Conservation (phyloP, 1,140 invertebrate species). For the Drosophila arawakana region DNA sequence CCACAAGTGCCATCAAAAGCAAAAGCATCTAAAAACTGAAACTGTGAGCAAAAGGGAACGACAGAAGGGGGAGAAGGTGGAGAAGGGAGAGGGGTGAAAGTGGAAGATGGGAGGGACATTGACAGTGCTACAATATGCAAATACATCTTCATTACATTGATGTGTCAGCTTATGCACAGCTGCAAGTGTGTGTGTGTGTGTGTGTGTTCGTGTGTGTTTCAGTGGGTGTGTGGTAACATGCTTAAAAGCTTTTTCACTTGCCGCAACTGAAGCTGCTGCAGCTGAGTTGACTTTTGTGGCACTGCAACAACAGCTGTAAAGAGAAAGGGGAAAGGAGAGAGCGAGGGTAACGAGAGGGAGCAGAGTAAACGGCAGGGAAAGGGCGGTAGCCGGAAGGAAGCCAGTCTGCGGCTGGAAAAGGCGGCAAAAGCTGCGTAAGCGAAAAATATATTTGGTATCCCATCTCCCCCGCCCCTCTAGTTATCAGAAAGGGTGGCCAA, state of each 20-base stretch:
- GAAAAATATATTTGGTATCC: slow-evolving; percentile 39
- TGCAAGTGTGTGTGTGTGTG: slow-evolving; percentile 22
- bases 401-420: slow-evolving; percentile 59
- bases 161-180: slow-evolving; percentile 80
- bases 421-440: slow-evolving; percentile 74
- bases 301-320: slow-evolving; percentile 39
- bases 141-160: slow-evolving; percentile 83
- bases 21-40: slow-evolving; percentile 63
- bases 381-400: slow-evolving; percentile 28
- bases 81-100: not conserved
- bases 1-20: slow-evolving; percentile 68
- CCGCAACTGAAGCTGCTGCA: slow-evolving; percentile 51
- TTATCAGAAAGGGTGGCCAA: slow-evolving; percentile 39
- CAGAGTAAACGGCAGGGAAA: no score
- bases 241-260: slow-evolving; percentile 83
- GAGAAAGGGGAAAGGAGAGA: not conserved
- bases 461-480: slow-evolving; percentile 40
- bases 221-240: slow-evolving; percentile 55
- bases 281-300: slow-evolving; percentile 68
- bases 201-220: not conserved
- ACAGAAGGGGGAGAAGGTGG: not conserved
- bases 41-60: not conserved
- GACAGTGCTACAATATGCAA: slow-evolving; percentile 81
- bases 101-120: slow-evolving; percentile 33
- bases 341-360: not conserved